These are phyloP conservation scores for Meleagris gallopavo DNA, from an alignment of 2,113 vertebrate genomes.

Conservation along the genomic window DNA sequence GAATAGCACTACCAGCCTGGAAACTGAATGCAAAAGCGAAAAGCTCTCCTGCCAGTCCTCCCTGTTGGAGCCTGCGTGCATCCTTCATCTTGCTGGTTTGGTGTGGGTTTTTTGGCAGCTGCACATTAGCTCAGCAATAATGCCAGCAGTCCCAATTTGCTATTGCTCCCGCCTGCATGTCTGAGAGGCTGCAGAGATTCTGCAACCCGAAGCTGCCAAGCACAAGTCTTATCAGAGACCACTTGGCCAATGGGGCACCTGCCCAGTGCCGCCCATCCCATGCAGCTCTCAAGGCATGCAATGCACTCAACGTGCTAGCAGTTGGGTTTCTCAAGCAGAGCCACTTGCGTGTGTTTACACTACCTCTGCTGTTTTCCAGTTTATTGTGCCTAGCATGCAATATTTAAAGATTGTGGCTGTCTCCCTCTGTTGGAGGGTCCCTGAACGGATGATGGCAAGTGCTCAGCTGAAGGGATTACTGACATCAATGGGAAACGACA, in stretches of 20 bases:
- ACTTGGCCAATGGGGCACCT: neutral
- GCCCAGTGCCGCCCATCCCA: neutral
- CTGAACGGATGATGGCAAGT: neutral
- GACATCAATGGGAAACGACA: neutral
- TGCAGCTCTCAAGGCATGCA: neutral
- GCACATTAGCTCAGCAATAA: neutral
- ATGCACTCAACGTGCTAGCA: fast-evolving
- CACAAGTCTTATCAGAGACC: neutral
- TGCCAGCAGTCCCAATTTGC: neutral
- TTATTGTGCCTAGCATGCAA: neutral
- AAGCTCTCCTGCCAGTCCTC: neutral
- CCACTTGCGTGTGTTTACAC: neutral
- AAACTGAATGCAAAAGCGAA: neutral
- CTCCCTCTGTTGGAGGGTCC: neutral
- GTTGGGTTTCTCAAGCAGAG: neutral
- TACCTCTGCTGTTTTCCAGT: neutral
- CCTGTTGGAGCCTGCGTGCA: neutral
- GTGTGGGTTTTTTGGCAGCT: neutral
- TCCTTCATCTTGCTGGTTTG: neutral
- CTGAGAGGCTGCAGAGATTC: neutral
- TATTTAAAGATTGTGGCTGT: neutral
- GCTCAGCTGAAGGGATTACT: neutral
- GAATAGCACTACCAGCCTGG: slow-evolving; percentile 22
- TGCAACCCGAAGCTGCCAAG: neutral
- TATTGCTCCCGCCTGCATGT: fast-evolving